Percentiles rank a stretch among this genome's conserved stretches.
Evolutionary conservation across 1,140 invertebrate genomes (phyloP).

Genomic region (Eciton burchellii): DNA sequence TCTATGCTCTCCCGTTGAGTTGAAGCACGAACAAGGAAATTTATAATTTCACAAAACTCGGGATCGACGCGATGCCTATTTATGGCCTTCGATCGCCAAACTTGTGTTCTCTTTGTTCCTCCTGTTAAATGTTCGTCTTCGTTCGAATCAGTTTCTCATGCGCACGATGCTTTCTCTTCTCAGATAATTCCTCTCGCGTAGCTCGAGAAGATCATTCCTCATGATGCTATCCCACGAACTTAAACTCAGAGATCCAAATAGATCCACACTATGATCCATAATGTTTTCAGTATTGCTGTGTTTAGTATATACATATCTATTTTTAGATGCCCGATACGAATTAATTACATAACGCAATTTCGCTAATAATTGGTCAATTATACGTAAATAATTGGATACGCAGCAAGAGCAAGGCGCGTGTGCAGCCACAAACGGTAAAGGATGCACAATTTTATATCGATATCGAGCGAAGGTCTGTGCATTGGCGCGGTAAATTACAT

Average conservation of each 20-base stretch:
- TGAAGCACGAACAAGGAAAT: conserved; percentile 16
- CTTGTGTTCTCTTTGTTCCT: conserved; percentile 27
- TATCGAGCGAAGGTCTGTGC: conserved; percentile 5
- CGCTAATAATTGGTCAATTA: conserved; percentile 19
- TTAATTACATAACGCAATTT: not conserved
- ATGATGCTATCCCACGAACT: not conserved
- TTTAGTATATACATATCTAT: not conserved
- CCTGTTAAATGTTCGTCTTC: too few relatives aligned
- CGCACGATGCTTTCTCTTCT: not conserved
- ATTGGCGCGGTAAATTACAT: not conserved
- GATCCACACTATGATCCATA: not conserved
- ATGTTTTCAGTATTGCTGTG: not conserved
- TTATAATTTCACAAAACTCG: conserved; percentile 10
- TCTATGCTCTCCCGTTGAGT: not conserved
- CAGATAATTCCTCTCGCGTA: not conserved
- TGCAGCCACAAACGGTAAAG: not conserved
- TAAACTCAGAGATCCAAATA: not conserved
- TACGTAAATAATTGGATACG: not conserved
- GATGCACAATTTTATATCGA: conserved; percentile 6
- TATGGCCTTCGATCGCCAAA: conserved; percentile 4
- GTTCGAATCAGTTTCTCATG: not conserved
- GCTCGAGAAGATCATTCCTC: not conserved
- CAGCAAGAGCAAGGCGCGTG: not conserved
- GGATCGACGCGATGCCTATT: conserved; percentile 4
- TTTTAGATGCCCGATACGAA: not conserved